Percentiles rank a stretch among this genome's conserved stretches.
Evolutionary conservation across 2,113 vertebrate species (phyloP).

Genomic region (Indicator maculatus): DNA sequence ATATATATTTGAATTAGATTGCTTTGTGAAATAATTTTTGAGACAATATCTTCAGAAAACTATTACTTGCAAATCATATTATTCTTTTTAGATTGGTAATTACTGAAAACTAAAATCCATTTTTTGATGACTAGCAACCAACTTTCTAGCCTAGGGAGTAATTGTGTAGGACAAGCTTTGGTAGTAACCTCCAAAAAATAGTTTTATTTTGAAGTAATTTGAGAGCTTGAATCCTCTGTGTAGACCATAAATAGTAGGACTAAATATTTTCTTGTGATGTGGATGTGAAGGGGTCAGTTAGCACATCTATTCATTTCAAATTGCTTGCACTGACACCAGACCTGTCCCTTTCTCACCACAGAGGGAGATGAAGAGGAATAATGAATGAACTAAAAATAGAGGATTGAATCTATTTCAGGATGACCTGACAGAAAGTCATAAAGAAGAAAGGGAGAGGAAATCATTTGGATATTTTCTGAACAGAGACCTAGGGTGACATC

Average conservation of each 20-base stretch:
- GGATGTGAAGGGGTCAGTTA: constrained; percentile 35
- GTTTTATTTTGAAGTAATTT: constrained; percentile 30
- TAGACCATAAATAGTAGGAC: constrained; percentile 32
- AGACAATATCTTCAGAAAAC: neutral
- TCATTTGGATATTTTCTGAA: constrained; percentile 53
- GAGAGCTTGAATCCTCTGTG: constrained; percentile 5
- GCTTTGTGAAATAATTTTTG: neutral
- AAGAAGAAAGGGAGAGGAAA: constrained; percentile 14
- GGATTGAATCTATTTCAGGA: constrained; percentile 52
- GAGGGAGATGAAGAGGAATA: constrained; percentile 45
- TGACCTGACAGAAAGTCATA: constrained; percentile 52
- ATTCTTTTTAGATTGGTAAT: neutral
- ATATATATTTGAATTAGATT: neutral
- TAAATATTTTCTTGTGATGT: constrained; percentile 23
- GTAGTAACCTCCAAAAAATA: constrained; percentile 1
- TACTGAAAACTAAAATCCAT: neutral
- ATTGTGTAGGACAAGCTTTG: neutral
- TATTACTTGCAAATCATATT: neutral
- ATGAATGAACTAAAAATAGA: constrained; percentile 68
- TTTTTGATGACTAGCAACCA: neutral
- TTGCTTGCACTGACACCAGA: constrained; percentile 44
- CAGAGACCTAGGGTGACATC: constrained; percentile 27
- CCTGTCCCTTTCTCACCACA: constrained; percentile 14
- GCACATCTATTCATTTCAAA: constrained; percentile 53
- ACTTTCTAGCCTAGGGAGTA: neutral